Base-by-base conservation (phyloP, 2,888 invertebrate genomes). In the Drosophila anomalata region DNA sequence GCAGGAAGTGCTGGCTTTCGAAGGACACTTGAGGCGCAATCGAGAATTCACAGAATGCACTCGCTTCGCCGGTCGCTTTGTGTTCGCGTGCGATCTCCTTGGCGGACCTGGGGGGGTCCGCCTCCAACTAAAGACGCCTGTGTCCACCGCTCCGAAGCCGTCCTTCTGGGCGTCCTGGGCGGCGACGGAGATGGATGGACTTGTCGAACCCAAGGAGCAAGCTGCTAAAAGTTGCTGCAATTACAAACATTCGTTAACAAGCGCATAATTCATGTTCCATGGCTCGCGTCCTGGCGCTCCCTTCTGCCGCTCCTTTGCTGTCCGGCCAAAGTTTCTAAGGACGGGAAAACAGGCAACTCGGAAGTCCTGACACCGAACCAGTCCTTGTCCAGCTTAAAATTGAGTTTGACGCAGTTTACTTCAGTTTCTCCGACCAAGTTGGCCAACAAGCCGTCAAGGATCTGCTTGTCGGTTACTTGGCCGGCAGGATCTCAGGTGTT, bases 351-450 rank as follows among this genome's bases (percentile, higher is more conserved):
- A 20, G 20, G 46, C 71, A 22, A 72, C 68, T 46, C 56, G 53
- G 33, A 52, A 42, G 51, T 44, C 59, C 58, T 62, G 61, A 51
- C 61, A 33, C 53, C 55, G 50, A 53, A 47, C 62, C 39, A 6
- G 12, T 29, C 26, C 11, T 58, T 59, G 50, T 51, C 39, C 67
- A 54, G 50, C 47, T 53, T 58, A 70, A 73, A 74, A 72, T 75
- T 78, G 53, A 80, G 78, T 73, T 84, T 67, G 65, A 69, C 81
- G 82, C 79, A 81, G 77, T 84, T 80, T 77, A 66, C 71, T 74
- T 81, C 77, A 81, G 73, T 79, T 85, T 65, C 20, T 51, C 50
- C 53, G 59, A 17, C 31, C 24, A 60, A 44, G 57, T 68, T 66
- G 5, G n/a, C 6, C 11, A 44, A 2, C 24, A 31, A 8, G 24